Evolutionary conservation across 2,113 vertebrate genomes (phyloP).

Genomic region (Clinocottus analis): DNA sequence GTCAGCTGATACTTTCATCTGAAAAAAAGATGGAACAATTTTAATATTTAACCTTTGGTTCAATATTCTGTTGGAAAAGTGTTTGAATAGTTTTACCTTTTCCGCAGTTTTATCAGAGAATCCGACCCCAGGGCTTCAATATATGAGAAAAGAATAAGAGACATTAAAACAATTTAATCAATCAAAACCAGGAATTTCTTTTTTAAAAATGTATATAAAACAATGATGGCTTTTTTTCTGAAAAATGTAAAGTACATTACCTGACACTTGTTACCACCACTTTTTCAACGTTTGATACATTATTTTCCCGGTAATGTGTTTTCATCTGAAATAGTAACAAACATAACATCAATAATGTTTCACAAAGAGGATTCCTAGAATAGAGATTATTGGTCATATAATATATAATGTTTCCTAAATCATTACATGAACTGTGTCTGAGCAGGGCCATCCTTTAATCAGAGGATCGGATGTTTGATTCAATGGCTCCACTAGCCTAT

Average conservation of each 20-base stretch:
- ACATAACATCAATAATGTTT: background rate
- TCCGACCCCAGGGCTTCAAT: background rate
- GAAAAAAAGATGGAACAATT: slow-evolving; percentile 16
- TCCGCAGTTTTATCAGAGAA: background rate
- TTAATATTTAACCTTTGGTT: background rate
- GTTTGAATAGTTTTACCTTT: background rate
- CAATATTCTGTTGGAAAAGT: background rate
- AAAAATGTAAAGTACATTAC: slow-evolving; percentile 16
- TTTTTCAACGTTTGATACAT: background rate
- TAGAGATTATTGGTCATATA: background rate
- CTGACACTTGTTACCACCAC: slow-evolving; percentile 33
- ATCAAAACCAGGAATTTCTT: background rate
- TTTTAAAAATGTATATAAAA: background rate
- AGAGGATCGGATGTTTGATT: too few relatives aligned
- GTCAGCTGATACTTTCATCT: slow-evolving; percentile 23
- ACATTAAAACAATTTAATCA: background rate
- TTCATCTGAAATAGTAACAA: slow-evolving; percentile 9
- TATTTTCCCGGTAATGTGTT: background rate
- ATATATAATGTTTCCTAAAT: background rate
- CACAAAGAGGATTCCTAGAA: background rate
- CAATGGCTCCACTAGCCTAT: too few relatives aligned
- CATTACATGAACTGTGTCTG: background rate
- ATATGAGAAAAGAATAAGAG: background rate
- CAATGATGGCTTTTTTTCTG: background rate
- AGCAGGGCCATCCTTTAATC: too few relatives aligned